phyloP scores from a whole-genome alignment of 2,888 invertebrate species.

The Hydroisotoma schaefferi region DNA sequence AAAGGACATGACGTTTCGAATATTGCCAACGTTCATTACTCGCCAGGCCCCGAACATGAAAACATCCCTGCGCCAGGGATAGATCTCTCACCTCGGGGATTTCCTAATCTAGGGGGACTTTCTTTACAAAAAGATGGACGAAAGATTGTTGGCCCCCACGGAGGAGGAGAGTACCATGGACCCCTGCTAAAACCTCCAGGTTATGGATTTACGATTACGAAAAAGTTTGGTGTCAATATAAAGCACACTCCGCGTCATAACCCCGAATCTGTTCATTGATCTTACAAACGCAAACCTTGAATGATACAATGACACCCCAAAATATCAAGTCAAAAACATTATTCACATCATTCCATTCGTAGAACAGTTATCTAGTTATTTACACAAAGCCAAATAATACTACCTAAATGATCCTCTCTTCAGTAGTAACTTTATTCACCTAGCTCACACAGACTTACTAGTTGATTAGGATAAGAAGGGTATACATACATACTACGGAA shows the following conservation, averaged over 20 bases:
- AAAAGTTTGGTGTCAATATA: conserved; percentile 42
- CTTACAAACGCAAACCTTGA: conserved; percentile 2
- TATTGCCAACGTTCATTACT: conserved; percentile 47
- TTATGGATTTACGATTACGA: conserved; percentile 43
- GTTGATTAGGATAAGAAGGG: too few species aligned
- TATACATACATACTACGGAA: too few species aligned
- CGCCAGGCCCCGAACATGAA: conserved; percentile 44
- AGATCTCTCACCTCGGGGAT: conserved; percentile 43
- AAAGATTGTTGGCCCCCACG: conserved; percentile 5
- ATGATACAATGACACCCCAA: background rate
- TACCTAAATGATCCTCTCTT: too few species aligned
- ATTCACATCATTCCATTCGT: background rate
- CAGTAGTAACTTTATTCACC: too few species aligned
- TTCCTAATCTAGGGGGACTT: conserved; percentile 10
- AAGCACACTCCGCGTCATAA: conserved; percentile 27
- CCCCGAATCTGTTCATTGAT: conserved; percentile 17
- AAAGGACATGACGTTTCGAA: conserved; percentile 45
- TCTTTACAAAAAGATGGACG: conserved; percentile 9
- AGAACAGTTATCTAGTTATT: background rate
- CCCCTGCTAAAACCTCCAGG: conserved; percentile 44
- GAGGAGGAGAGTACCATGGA: conserved; percentile 26
- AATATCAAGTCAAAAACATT: conserved; percentile 1
- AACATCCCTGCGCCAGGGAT: conserved; percentile 39
- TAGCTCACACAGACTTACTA: too few species aligned
- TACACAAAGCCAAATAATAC: conserved; percentile 1